These are phyloP conservation scores for Drosophila anomelani DNA, from an alignment of 2,888 invertebrate genomes.

Conservation along the genomic window DNA sequence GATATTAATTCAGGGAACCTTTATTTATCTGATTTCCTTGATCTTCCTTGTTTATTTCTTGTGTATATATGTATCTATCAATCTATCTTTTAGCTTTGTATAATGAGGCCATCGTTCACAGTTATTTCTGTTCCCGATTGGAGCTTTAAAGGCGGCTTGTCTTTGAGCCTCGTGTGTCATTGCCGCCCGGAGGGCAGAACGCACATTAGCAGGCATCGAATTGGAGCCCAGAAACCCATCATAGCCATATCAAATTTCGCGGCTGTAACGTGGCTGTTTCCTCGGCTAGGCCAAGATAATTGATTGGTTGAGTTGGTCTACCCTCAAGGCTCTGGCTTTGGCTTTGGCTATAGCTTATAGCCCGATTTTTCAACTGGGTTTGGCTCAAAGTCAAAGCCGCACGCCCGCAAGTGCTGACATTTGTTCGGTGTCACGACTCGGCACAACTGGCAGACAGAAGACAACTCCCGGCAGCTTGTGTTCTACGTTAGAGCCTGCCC, in stretches of 20 bases:
- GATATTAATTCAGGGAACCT: not conserved
- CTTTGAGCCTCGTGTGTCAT: slow-evolving; percentile 53
- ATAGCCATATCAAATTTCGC: slow-evolving; percentile 74
- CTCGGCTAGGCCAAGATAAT: slow-evolving; percentile 67
- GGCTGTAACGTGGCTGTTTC: slow-evolving; percentile 38
- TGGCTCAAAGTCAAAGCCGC: slow-evolving; percentile 73
- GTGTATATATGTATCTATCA: not conserved
- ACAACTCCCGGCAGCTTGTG: slow-evolving; percentile 42
- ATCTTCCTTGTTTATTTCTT: not conserved
- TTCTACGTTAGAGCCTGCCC: slow-evolving; percentile 38
- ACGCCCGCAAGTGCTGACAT: slow-evolving; percentile 79
- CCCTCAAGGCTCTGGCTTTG: slow-evolving; percentile 13
- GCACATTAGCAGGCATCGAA: slow-evolving; percentile 59
- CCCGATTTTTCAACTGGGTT: slow-evolving; percentile 51
- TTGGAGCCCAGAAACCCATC: slow-evolving; percentile 51
- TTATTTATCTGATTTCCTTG: not conserved
- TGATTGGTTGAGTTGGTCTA: slow-evolving; percentile 63
- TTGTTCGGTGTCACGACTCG: slow-evolving; percentile 78
- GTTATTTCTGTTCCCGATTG: slow-evolving; percentile 48
- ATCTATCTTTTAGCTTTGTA: slow-evolving; percentile 17
- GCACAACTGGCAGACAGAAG: slow-evolving; percentile 56
- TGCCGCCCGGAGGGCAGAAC: slow-evolving; percentile 53
- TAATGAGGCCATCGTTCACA: slow-evolving; percentile 30
- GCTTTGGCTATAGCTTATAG: slow-evolving; percentile 7
- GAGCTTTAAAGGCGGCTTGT: slow-evolving; percentile 50